Base-by-base conservation (phyloP, 1,140 invertebrate genomes). In the Drosophila ercepeae region DNA sequence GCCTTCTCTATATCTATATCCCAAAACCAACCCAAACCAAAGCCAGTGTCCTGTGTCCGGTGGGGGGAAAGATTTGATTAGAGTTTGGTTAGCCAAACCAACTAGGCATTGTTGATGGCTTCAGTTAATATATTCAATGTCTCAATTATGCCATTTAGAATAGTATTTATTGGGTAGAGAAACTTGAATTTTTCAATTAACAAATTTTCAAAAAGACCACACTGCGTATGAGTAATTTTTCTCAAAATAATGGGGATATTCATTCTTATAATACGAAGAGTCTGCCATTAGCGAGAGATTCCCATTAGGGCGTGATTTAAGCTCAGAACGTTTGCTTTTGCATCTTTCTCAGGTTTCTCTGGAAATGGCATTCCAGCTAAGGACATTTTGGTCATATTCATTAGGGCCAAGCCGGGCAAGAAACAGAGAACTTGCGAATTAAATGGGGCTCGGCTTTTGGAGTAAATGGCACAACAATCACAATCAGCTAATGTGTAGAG, bases 401-500 rank as follows among this genome's bases (percentile, higher is more conserved):
- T 83, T 83, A 84, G 34, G 75, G 60, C 32, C 63, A 69, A 51
- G 54, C 52, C 18, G 14, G 16, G 34, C n/a, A 16, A 39, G 36
- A 9, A 50, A 50, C 19, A 49, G 41, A 57, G 57, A 76, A 55
- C 55, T 72, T 72, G 72, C 61, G 23, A 67, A 49, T 63, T 68
- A 83, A 83, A 84, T 84, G 76, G 29, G 68, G 4, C 73, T 44
- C 25, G 70, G 59, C 63, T 70, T 83, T 34, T 36, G 50, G 67
- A 77, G 78, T 86, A 86, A 86, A 86, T 88, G 61, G 73, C 82
- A 88, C 67, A 88, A 86, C 81, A 88, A 75, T 75, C 70, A 52
- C 70, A 74, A 86, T 88, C 82, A 86, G 77, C 81, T 86, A 86
- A 86, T 86, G 73, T 88, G 81, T 88, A 61, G 51, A 55, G 82